A percentile compares a stretch with the other conserved stretches of the same genome.
Evolutionary conservation across 2,888 invertebrate species (phyloP).

Genomic region (Apamea sordens): DNA sequence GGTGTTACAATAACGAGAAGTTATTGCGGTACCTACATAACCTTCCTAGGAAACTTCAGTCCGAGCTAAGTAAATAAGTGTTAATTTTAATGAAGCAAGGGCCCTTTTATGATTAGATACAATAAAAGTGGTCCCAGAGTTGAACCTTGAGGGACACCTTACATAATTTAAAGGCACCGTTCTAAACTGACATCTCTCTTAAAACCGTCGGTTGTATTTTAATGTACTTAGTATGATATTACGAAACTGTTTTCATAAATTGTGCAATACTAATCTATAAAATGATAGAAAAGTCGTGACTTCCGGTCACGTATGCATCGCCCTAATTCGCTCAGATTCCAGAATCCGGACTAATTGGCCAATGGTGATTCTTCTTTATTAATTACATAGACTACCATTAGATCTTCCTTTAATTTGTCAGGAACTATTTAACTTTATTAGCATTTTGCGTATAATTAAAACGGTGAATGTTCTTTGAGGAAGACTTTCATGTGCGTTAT

Average conservation of each 20-base stretch:
- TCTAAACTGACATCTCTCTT: no score
- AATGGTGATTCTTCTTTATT: conserved; percentile 33
- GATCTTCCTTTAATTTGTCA: conserved; percentile 44
- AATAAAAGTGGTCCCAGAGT: neutral
- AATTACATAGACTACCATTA: conserved; percentile 37
- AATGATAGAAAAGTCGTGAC: neutral
- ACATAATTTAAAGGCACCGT: neutral
- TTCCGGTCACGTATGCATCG: conserved; percentile 50
- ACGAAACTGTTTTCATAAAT: neutral
- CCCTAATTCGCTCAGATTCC: conserved; percentile 28
- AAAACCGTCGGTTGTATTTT: neutral
- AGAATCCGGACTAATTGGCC: conserved; percentile 37
- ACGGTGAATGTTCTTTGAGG: neutral
- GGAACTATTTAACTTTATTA: conserved; percentile 28
- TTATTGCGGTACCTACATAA: neutral
- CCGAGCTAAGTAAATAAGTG: neutral
- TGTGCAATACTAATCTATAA: conserved; percentile 32
- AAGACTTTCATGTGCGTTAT: neutral
- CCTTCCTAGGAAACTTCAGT: neutral
- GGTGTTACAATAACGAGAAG: neutral
- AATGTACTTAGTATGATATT: neutral
- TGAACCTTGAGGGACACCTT: neutral
- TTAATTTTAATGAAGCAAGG: neutral
- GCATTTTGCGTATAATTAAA: conserved; percentile 7
- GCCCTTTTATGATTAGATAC: no score